Conservation (phyloP, 2,113 vertebrate genomes). For the Pollachius pollachius region DNA sequence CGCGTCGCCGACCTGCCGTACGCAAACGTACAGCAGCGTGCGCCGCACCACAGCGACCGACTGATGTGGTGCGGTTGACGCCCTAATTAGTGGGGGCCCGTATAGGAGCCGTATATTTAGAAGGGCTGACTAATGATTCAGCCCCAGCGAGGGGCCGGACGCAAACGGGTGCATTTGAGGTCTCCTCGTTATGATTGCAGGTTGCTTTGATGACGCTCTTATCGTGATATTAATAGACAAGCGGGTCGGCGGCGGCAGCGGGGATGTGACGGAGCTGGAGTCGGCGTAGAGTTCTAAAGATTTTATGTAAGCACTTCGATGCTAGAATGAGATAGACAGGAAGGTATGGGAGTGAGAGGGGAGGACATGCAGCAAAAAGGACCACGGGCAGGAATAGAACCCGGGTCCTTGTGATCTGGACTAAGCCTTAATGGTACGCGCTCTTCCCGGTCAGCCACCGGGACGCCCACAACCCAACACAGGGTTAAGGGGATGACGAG, state of each 20-base stretch:
- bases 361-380: too few species aligned
- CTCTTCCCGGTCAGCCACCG: too few species aligned
- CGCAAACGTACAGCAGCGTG: conserved; percentile 15
- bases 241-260: neutral
- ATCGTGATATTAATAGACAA: conserved; percentile 31
- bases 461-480: too few species aligned
- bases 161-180: conserved; percentile 30
- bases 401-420: too few species aligned
- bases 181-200: conserved; percentile 52
- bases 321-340: too few species aligned
- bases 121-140: conserved; percentile 55
- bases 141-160: conserved; percentile 15
- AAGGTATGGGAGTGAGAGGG: too few species aligned
- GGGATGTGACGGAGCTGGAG: neutral
- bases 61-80: conserved; percentile 49
- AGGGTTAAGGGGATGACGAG: too few species aligned
- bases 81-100: conserved; percentile 40
- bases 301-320: too few species aligned
- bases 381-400: too few species aligned
- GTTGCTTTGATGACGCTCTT: conserved; percentile 43
- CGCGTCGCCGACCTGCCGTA: neutral
- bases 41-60: conserved; percentile 11
- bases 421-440: too few species aligned
- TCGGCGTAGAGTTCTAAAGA: neutral
- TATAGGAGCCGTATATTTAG: conserved; percentile 50